Percentiles rank a stretch among this genome's conserved stretches.
Conservation (phyloP, 2,113 vertebrate species). For the Zonotrichia leucophrys region DNA sequence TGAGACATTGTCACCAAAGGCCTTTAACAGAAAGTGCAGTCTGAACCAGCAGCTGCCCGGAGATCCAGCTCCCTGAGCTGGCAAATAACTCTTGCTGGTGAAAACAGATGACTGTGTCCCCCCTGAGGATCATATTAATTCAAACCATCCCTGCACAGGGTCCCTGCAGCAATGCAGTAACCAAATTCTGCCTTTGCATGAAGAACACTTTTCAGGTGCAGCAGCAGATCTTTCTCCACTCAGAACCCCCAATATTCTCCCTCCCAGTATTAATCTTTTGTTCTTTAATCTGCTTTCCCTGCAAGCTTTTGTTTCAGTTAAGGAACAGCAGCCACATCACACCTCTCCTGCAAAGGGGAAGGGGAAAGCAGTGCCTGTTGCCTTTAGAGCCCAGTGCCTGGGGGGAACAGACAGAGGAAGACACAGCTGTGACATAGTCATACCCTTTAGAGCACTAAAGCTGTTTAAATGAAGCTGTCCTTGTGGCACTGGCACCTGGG, state of each 20-base stretch:
- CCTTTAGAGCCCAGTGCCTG: not conserved
- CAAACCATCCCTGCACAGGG: not conserved
- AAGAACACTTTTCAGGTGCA: not conserved
- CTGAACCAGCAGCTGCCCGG: not conserved
- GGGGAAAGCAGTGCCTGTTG: not conserved
- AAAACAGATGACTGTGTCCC: not conserved
- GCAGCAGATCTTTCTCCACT: not conserved
- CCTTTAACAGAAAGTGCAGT: not conserved
- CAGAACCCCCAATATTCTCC: not conserved
- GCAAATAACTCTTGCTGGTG: not conserved
- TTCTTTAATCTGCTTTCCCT: not conserved
- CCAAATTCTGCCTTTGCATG: not conserved
- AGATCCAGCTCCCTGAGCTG: not conserved
- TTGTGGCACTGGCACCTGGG: not conserved
- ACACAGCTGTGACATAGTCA: not conserved
- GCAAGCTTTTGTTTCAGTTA: not conserved
- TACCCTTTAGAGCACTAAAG: not conserved
- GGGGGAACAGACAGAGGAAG: not conserved
- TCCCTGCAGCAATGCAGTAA: not conserved
- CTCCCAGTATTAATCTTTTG: not conserved
- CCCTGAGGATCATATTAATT: not conserved
- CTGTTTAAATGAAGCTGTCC: slow-evolving; percentile 38
- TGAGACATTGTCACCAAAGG: not conserved
- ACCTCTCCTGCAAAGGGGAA: not conserved
- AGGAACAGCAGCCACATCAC: not conserved